phyloP scores from a whole-genome alignment of 2,797 vertebrate species.

The Hemibagrus guttatus region DNA sequence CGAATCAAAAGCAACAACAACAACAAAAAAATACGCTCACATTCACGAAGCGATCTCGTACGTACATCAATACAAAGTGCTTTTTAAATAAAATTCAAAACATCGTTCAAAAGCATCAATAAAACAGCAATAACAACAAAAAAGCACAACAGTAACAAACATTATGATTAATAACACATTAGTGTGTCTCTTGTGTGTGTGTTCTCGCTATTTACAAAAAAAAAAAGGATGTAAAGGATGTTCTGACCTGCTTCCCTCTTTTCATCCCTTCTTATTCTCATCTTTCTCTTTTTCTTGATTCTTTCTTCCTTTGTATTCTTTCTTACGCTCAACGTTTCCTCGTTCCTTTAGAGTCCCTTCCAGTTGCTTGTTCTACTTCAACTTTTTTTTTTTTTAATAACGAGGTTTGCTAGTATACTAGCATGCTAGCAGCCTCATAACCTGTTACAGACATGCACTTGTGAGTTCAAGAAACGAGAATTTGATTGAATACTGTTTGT shows the following conservation, averaged over 20 bases:
- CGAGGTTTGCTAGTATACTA: conserved; percentile 43
- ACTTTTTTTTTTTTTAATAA: conserved; percentile 38
- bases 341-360: background rate
- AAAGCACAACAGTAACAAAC: background rate
- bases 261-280: background rate
- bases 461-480: background rate
- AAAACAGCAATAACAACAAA: background rate
- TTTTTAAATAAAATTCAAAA: conserved; percentile 68
- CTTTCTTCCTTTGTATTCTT: background rate
- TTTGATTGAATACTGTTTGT: conserved; percentile 31
- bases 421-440: conserved; percentile 53
- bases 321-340: background rate
- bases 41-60: conserved; percentile 34
- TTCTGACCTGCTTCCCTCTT: background rate
- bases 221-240: no score
- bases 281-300: background rate
- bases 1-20: background rate
- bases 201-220: background rate
- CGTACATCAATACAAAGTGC: conserved; percentile 74
- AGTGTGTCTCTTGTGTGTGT: background rate
- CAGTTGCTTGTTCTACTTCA: background rate
- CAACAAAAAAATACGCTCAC: conserved; percentile 39
- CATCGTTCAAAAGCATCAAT: conserved; percentile 32
- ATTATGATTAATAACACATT: conserved; percentile 38
- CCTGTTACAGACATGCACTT: conserved; percentile 27